Conservation (phyloP, 2,797 vertebrate genomes). For the Threskiornis aethiopicus region DNA sequence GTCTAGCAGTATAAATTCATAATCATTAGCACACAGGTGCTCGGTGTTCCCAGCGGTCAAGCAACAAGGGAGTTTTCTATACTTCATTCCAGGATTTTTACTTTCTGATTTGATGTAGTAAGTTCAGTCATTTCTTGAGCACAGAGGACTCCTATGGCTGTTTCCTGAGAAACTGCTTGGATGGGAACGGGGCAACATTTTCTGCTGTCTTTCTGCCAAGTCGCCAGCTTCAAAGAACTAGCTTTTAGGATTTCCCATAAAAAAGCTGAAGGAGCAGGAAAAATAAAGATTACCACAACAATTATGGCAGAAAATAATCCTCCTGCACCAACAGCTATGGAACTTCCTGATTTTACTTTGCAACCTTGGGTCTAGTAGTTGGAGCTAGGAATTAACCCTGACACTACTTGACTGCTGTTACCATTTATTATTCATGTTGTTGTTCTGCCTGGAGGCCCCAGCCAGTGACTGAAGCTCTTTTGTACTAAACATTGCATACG, state of each 20-base stretch:
- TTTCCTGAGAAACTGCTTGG: conserved; percentile 31
- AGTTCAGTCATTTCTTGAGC: conserved; percentile 26
- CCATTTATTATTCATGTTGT: background rate
- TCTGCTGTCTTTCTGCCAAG: conserved; percentile 56
- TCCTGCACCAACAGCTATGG: background rate
- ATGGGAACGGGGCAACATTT: conserved; percentile 36
- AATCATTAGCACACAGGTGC: background rate
- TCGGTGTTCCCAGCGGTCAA: background rate
- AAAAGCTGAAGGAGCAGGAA: conserved; percentile 45
- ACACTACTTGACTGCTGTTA: background rate
- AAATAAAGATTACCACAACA: conserved; percentile 36
- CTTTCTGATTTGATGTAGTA: background rate
- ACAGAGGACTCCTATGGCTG: background rate
- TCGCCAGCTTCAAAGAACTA: conserved; percentile 54
- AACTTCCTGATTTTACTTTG: conserved; percentile 47
- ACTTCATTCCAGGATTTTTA: background rate
- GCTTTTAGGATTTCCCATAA: conserved; percentile 64
- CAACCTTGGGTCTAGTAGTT: background rate
- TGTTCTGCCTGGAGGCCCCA: background rate
- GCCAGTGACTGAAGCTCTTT: background rate
- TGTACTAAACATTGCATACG: background rate
- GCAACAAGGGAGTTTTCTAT: background rate
- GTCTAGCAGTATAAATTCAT: background rate
- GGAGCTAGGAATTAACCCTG: background rate
- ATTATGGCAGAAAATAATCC: conserved; percentile 28